Conservation (phyloP, 1,140 invertebrate species). For the Drosophila cardini region DNA sequence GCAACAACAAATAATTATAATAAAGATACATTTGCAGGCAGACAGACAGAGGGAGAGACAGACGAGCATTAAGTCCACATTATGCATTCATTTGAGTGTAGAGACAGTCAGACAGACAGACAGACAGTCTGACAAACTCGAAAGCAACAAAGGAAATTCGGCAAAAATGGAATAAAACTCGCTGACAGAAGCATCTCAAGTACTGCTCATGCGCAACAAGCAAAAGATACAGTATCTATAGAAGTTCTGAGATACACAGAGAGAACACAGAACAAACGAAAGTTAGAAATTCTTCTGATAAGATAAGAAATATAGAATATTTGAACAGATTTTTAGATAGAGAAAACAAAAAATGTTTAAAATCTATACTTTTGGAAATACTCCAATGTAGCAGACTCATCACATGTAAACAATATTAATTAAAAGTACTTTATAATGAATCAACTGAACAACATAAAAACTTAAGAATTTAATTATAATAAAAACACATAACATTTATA, state of each 20-base stretch:
- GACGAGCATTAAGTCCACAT: conserved; percentile 63
- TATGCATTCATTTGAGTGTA: conserved; percentile 66
- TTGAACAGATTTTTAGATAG: neutral
- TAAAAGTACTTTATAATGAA: too few species aligned
- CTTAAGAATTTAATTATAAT: too few species aligned
- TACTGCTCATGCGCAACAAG: conserved; percentile 11
- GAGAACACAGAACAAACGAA: neutral
- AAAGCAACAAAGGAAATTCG: conserved; percentile 20
- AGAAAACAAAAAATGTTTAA: neutral
- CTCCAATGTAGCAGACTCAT: too few species aligned
- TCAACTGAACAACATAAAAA: too few species aligned
- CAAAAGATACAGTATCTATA: conserved; percentile 11
- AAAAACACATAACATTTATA: too few species aligned
- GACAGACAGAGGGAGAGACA: conserved; percentile 27
- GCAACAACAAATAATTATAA: conserved; percentile 34
- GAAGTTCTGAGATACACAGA: neutral
- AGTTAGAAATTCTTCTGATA: neutral
- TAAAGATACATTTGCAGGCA: conserved; percentile 57
- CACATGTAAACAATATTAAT: too few species aligned
- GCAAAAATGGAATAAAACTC: conserved; percentile 34
- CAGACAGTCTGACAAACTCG: conserved; percentile 1
- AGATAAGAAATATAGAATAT: neutral
- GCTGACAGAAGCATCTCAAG: conserved; percentile 18
- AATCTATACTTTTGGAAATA: neutral
- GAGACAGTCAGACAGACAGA: conserved; percentile 28